Evolutionary conservation across 2,113 vertebrate genomes (phyloP), one percentile per base, ranked within the genome.

Genomic region (Epinephelus lanceolatus): DNA sequence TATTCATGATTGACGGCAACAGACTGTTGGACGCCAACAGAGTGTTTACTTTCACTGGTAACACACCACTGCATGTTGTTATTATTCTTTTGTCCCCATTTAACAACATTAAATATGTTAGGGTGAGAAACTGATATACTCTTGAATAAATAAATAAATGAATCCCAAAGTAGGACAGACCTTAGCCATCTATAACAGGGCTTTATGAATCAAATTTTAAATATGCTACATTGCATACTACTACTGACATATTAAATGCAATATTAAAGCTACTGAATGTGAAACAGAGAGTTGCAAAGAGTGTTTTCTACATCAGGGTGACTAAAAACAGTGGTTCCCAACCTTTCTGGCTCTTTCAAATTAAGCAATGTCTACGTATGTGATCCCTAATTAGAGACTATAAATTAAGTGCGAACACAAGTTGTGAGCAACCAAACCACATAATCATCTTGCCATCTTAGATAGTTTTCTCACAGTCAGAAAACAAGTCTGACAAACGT

Each of bases 1-100:
- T 45, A 80, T 71, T 57, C 55, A 52, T 19, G 51, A 88, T 59
- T 21, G 55, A 66, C 68, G 56, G 33, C 51, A 72, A 71, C 73
- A 83, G 81, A 82, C 62, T 40, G 33, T 6, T 59, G 69, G 62
- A 79, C n/a, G 65, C 80, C 47, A 55, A 57, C 45, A 65, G 18
- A 83, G 17, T 87, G 45, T 81, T 81, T 71, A 83, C 69, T 81
- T 69, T 67, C 52, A 74, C 12, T 55, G 21, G n/a, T 30, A 52
- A 72, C 74, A 74, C 21, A 78, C 57, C 27, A 40, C 19, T n/a
- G 19, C 17, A 10, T 57, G 70, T 59, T 75, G 59, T 72, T 77
- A 71, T 74, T 69, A 37, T 81, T 78, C 80, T 71, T 59, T 85
- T 71, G 76, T 86, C n/a, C 8, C 56, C 23, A 55, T 62, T 45